phyloP scores from a whole-genome alignment of 2,113 vertebrate species.

The Apistogramma diplotaenia region DNA sequence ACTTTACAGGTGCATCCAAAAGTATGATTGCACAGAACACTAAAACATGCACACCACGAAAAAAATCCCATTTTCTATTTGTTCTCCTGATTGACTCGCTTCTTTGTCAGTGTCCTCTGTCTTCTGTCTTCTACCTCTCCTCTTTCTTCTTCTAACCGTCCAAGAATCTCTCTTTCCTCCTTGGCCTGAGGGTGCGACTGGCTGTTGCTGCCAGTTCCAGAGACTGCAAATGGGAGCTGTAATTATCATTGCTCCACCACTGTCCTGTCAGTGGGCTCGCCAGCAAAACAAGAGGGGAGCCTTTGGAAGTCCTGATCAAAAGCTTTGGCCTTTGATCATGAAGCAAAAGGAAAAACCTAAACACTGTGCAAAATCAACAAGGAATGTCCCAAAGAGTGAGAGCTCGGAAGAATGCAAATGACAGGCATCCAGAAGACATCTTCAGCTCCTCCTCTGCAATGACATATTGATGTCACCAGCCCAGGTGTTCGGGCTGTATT shows the following conservation, averaged over 20 bases:
- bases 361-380: constrained; percentile 73
- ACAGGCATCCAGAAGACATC: constrained; percentile 49
- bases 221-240: constrained; percentile 75
- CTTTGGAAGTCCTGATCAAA: constrained; percentile 80
- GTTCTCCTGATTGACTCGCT: constrained; percentile 45
- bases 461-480: constrained; percentile 39
- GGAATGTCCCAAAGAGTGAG: constrained; percentile 68
- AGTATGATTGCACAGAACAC: constrained; percentile 1
- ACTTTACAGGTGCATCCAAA: neutral
- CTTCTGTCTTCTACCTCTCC: constrained; percentile 40
- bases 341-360: constrained; percentile 68
- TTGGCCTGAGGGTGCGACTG: constrained; percentile 68
- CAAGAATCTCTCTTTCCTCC: constrained; percentile 69
- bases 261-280: constrained; percentile 78
- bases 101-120: constrained; percentile 47
- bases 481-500: constrained; percentile 52
- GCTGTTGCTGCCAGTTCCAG: constrained; percentile 69
- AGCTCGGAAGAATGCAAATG: constrained; percentile 46
- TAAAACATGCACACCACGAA: constrained; percentile 29
- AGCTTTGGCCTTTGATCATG: constrained; percentile 78
- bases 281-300: constrained; percentile 74
- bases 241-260: constrained; percentile 80
- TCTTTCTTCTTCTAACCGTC: constrained; percentile 50
- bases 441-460: constrained; percentile 6
- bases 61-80: constrained; percentile 70